A percentile compares a stretch with the other conserved stretches of the same genome.
These are phyloP conservation scores for Threskiornis aethiopicus DNA, from an alignment of 2,797 vertebrate genomes.

Conservation along the genomic window DNA sequence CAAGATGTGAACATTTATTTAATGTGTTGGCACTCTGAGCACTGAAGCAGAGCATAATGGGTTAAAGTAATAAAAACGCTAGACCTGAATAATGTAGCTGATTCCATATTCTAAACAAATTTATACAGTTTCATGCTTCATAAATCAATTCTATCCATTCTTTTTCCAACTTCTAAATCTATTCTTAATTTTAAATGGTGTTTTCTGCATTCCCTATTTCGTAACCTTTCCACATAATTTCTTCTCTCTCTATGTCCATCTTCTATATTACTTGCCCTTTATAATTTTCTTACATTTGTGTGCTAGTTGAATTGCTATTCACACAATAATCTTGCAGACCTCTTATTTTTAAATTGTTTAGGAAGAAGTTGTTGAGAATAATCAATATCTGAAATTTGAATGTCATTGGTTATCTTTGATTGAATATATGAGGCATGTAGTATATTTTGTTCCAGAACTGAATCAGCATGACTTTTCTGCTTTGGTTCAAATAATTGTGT, in stretches of 20 bases:
- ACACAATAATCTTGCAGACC: background rate
- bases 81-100: background rate
- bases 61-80: constrained; percentile 36
- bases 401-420: background rate
- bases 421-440: background rate
- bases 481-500: constrained; percentile 24
- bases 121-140: background rate
- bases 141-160: background rate
- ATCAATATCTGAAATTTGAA: background rate
- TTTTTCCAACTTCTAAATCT: constrained; percentile 8
- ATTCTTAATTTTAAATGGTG: background rate
- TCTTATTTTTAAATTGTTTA: background rate
- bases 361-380: background rate
- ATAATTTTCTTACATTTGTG: background rate
- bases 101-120: constrained; percentile 22
- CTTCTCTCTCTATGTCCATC: background rate
- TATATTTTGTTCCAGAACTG: background rate
- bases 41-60: background rate
- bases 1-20: background rate
- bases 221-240: background rate
- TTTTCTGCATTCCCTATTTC: background rate
- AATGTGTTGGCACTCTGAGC: background rate
- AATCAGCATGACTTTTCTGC: background rate
- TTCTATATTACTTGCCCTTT: background rate
- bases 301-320: background rate